Percentiles rank a stretch among this genome's conserved stretches.
Conservation (phyloP, 1,140 invertebrate species). For the Coelopa frigida region DNA sequence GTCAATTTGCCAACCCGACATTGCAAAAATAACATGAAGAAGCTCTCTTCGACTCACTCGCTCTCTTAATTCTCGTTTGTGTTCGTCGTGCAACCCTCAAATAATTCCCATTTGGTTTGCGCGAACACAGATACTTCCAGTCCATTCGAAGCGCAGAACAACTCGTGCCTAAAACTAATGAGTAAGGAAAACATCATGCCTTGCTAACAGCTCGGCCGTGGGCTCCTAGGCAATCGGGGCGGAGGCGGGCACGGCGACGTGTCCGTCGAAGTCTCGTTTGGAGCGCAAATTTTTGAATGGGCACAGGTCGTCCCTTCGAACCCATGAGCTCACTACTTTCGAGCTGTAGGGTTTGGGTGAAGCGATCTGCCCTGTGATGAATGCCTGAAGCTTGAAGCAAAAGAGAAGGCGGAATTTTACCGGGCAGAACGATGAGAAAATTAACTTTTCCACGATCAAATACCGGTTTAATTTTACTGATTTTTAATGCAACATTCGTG, state of each 20-base stretch:
- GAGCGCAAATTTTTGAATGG: slow-evolving; percentile 40
- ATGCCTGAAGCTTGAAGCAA: too few species aligned
- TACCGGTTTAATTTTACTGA: not conserved
- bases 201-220: slow-evolving; percentile 39
- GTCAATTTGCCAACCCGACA: too few species aligned
- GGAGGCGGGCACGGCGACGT: not conserved
- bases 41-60: too few species aligned
- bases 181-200: slow-evolving; percentile 43
- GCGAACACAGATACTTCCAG: too few species aligned
- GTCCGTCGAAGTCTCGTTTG: slow-evolving; percentile 15
- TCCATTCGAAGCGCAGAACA: too few species aligned
- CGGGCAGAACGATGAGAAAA: too few species aligned
- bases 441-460: not conserved
- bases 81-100: too few species aligned
- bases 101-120: too few species aligned
- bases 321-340: slow-evolving; percentile 28
- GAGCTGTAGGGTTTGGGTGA: slow-evolving; percentile 26
- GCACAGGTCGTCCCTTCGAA: slow-evolving; percentile 36
- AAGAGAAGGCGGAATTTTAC: too few species aligned
- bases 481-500: too few species aligned
- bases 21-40: too few species aligned
- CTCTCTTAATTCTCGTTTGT: too few species aligned
- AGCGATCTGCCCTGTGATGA: slow-evolving; percentile 16
- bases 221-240: slow-evolving; percentile 31
- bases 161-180: slow-evolving; percentile 40